phyloP scores from a whole-genome alignment of 2,888 invertebrate species.

The Cremastinae sp. region DNA sequence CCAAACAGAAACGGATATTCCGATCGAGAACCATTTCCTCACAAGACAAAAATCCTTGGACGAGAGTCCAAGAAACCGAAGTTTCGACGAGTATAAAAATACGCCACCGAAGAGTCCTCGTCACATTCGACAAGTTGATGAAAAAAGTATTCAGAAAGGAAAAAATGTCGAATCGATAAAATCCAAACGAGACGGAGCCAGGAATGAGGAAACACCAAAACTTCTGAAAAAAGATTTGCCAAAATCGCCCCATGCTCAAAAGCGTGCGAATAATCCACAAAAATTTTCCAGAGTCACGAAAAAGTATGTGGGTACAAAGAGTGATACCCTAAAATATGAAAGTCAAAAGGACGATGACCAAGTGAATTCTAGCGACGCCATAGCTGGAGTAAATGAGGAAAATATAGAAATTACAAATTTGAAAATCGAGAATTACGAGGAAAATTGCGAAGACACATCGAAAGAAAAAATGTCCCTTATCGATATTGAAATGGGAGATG shows the following conservation, averaged over 20 bases:
- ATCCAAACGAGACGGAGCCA: slow-evolving; percentile 36
- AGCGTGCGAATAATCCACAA: slow-evolving; percentile 55
- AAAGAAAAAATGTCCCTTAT: too few species aligned
- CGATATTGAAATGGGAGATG: too few species aligned
- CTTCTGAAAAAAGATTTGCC: slow-evolving; percentile 49
- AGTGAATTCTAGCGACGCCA: too few species aligned
- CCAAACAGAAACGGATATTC: slow-evolving; percentile 71
- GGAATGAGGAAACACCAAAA: slow-evolving; percentile 56
- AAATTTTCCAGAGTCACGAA: slow-evolving; percentile 44
- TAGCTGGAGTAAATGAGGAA: too few species aligned
- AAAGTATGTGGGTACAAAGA: slow-evolving; percentile 35
- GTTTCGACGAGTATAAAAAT: slow-evolving; percentile 65
- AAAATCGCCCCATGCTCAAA: slow-evolving; percentile 65
- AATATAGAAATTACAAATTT: too few species aligned
- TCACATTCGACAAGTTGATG: slow-evolving; percentile 66
- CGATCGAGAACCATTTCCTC: slow-evolving; percentile 63
- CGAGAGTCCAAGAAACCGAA: slow-evolving; percentile 66
- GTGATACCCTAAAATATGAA: background rate
- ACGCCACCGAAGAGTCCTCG: slow-evolving; percentile 68
- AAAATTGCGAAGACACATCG: too few species aligned
- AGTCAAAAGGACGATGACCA: background rate
- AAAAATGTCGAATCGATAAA: slow-evolving; percentile 63
- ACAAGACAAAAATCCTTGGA: slow-evolving; percentile 71
- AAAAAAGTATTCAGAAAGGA: slow-evolving; percentile 64
- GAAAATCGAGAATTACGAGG: too few species aligned